Evolutionary conservation across 2,113 vertebrate species (phyloP).

Genomic region (human (Homo sapiens)): DNA sequence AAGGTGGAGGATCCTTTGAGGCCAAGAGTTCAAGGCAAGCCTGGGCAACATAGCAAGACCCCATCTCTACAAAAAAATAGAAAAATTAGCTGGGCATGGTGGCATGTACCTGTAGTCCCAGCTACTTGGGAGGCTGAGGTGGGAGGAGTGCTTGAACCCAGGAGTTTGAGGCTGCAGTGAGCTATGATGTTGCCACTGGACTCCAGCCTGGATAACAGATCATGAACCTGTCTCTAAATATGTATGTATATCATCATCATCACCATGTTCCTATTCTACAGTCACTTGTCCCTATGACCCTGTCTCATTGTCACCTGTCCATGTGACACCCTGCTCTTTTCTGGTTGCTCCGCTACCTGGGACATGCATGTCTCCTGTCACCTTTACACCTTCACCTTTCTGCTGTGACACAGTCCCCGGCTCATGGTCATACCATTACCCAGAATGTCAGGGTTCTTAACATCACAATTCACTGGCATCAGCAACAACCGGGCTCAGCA

Average conservation of each 20-base stretch:
- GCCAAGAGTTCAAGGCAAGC: background rate
- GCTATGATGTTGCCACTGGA: no score
- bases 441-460: background rate
- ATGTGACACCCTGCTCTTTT: background rate
- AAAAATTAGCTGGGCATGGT: background rate
- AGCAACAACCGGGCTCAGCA: background rate
- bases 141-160: no score
- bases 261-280: background rate
- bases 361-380: background rate
- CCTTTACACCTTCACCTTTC: background rate
- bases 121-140: no score
- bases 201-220: no score
- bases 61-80: background rate
- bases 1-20: background rate
- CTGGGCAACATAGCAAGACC: background rate
- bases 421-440: accelerated
- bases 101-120: no score
- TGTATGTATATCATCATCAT: no score
- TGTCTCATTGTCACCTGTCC: background rate
- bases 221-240: no score
- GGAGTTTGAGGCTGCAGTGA: no score
- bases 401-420: background rate
- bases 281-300: background rate
- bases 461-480: background rate
- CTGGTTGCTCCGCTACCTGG: background rate